Conservation (phyloP, 2,888 invertebrate genomes). For the Lacanobia wlatinum region DNA sequence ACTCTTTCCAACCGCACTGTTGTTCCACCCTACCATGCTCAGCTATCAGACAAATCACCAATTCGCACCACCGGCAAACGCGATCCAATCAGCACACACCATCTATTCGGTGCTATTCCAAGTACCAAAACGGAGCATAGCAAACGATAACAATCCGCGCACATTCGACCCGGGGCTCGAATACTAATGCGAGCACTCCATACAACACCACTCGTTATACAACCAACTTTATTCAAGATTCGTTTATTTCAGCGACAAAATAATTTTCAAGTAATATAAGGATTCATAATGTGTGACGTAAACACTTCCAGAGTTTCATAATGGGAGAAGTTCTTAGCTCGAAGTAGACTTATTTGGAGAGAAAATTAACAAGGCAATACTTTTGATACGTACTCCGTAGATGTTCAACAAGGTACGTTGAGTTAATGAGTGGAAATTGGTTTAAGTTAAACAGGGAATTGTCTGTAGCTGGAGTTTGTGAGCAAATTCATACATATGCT, state of each 20-base stretch:
- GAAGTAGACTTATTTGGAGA: slow-evolving; percentile 57
- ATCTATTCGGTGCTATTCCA: slow-evolving; percentile 65
- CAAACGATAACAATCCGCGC: slow-evolving; percentile 76
- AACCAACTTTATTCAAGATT: slow-evolving; percentile 68
- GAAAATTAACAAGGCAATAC: slow-evolving; percentile 68
- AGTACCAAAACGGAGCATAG: slow-evolving; percentile 66
- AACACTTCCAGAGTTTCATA: slow-evolving; percentile 67
- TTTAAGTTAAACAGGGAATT: slow-evolving; percentile 67
- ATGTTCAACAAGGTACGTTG: slow-evolving; percentile 62
- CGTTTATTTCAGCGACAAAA: slow-evolving; percentile 72
- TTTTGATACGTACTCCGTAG: slow-evolving; percentile 63
- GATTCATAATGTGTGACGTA: slow-evolving; percentile 69
- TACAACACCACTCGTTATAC: slow-evolving; percentile 71
- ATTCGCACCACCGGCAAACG: slow-evolving; percentile 59
- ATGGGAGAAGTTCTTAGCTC: slow-evolving; percentile 68
- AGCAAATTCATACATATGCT: slow-evolving; percentile 58
- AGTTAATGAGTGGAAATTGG: slow-evolving; percentile 67
- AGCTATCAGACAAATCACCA: slow-evolving; percentile 61
- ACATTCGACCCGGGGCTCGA: slow-evolving; percentile 71
- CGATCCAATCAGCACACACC: slow-evolving; percentile 68
- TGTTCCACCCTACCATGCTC: slow-evolving; percentile 45
- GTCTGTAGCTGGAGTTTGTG: slow-evolving; percentile 53
- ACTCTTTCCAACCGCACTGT: slow-evolving; percentile 13
- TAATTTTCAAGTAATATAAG: slow-evolving; percentile 70
- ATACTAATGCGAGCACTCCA: slow-evolving; percentile 75